phyloP scores from a whole-genome alignment of 2,888 invertebrate species.

The Copidosoma aretas region DNA sequence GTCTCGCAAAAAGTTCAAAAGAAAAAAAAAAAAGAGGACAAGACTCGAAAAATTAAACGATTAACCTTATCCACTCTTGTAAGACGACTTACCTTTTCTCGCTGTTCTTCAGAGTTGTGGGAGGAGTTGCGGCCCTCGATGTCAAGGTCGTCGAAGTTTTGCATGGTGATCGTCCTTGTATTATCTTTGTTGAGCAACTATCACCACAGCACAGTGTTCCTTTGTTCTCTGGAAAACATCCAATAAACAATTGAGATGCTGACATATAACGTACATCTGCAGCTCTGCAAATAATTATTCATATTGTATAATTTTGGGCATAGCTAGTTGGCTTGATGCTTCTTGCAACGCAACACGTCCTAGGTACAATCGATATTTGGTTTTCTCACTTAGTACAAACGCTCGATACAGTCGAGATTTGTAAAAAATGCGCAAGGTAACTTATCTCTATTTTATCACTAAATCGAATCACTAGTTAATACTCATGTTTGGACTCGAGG shows the following conservation, averaged over 20 bases:
- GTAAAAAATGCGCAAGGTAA: too few species aligned
- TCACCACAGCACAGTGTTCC: background rate
- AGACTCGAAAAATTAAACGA: background rate
- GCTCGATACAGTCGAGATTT: too few species aligned
- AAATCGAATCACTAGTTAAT: too few species aligned
- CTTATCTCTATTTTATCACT: too few species aligned
- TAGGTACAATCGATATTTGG: too few species aligned
- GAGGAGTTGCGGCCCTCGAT: conserved; percentile 61
- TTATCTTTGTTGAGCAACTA: conserved; percentile 14
- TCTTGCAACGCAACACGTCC: too few species aligned
- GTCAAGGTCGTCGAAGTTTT: conserved; percentile 62
- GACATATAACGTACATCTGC: conserved; percentile 16
- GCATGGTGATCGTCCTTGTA: conserved; percentile 49
- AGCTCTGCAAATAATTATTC: too few species aligned
- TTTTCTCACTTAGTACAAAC: too few species aligned
- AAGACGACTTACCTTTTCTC: conserved; percentile 58
- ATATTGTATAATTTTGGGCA: too few species aligned
- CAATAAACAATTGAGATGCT: conserved; percentile 32
- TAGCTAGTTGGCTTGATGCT: too few species aligned
- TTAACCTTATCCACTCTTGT: background rate
- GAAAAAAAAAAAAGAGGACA: background rate
- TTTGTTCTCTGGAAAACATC: conserved; percentile 39
- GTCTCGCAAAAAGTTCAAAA: background rate
- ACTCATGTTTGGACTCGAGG: too few species aligned
- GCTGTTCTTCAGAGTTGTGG: conserved; percentile 58